Evolutionary conservation across 2,113 vertebrate species (phyloP), one percentile per base, ranked within the genome.

Genomic region (Illadopsis cleaveri): DNA sequence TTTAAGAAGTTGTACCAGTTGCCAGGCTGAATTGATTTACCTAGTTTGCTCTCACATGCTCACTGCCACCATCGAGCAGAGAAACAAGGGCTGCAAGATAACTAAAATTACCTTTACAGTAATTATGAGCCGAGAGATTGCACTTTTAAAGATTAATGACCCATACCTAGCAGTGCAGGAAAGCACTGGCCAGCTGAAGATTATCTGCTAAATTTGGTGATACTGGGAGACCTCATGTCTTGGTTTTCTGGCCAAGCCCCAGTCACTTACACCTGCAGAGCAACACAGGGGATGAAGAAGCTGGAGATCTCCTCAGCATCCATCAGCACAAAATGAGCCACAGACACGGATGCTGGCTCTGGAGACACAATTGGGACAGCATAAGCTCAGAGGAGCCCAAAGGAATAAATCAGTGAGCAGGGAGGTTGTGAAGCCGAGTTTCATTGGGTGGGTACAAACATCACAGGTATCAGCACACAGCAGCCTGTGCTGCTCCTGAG

Each of bases 271-370:
- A n/a, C 24, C 60, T 37, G 30, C 50, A 69, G 33, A 68, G 58
- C 38, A 56, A 51, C 20, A 9, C 3, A 65, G 11, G 4, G 38
- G 48, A 75, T 15, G 44, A 82, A 50, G 40, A 45, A 81, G 25
- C 33, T 17, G 20, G 10, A 82, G 30, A 65, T 4, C 9, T 72
- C n/a, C 37, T 54, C 44, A 65, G 53, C 21, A 53, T 19, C 40
- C 54, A 30, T 16, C 48, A 35, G 25, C 42, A 53, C 3, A 13
- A 70, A 82, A 54, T 0, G 0, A 75, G 24, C 16, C 84, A 81
- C 0, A 19, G 81, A 17, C 53, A 61, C 0, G 0, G 50, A 44
- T 7, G 2, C 53, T 6, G 21, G 35, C 42, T 62, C 73, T 44
- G 56, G 24, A 73, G 56, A 62, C 38, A 56, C 1, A 10, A 22